These are phyloP conservation scores for Bucco capensis DNA, from an alignment of 2,113 vertebrate species.

Conservation along the genomic window DNA sequence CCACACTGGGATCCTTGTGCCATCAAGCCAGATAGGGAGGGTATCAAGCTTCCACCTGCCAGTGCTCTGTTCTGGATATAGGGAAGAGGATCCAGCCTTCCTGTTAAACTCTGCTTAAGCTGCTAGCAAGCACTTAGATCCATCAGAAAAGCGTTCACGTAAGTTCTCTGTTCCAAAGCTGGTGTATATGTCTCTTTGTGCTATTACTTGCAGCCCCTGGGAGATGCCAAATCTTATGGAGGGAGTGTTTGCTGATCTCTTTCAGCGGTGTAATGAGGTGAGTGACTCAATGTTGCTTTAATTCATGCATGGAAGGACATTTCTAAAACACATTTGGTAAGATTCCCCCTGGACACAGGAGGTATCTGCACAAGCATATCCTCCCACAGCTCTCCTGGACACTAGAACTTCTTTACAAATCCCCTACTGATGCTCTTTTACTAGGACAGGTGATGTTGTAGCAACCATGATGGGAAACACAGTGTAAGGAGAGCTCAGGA, in stretches of 20 bases:
- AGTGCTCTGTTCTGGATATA: neutral
- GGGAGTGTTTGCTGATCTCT: constrained; percentile 18
- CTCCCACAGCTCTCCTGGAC: constrained; percentile 7
- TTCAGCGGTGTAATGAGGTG: constrained; percentile 1
- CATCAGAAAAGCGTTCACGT: neutral
- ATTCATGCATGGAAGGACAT: constrained; percentile 31
- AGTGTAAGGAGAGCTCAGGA: neutral
- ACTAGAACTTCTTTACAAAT: neutral
- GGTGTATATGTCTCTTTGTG: neutral
- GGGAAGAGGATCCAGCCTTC: neutral
- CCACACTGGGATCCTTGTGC: neutral
- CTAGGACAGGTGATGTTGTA: neutral
- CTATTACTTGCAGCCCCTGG: neutral
- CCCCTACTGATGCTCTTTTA: neutral
- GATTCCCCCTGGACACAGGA: constrained; percentile 9
- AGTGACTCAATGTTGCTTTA: constrained; percentile 31
- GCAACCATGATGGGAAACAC: neutral
- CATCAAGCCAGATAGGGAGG: neutral
- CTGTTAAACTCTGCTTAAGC: neutral
- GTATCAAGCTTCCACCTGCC: neutral
- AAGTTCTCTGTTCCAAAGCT: neutral
- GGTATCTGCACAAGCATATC: neutral
- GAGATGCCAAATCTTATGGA: neutral
- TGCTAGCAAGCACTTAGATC: neutral
- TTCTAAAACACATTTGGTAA: constrained; percentile 10